phyloP scores from a whole-genome alignment of 2,113 vertebrate species.

The Theristicus caerulescens region DNA sequence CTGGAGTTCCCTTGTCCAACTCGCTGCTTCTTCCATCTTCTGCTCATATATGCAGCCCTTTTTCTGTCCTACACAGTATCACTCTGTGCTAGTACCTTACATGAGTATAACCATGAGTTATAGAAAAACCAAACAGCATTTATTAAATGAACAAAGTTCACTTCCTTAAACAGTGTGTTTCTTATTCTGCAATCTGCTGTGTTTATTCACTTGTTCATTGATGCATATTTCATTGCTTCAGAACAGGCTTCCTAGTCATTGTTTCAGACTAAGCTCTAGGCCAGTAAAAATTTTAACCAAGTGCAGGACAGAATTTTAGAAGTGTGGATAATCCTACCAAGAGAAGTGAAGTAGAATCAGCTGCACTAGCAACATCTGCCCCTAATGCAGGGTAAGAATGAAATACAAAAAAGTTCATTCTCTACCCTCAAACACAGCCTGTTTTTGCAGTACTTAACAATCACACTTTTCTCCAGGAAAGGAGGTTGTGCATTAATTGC shows the following conservation, averaged over 20 bases:
- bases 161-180: not conserved
- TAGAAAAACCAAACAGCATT: not conserved
- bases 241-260: not conserved
- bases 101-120: not conserved
- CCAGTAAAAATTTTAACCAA: not conserved
- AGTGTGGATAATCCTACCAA: not conserved
- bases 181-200: not conserved
- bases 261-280: conserved; percentile 1
- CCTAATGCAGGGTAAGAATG: not conserved
- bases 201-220: conserved; percentile 9
- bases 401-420: conserved; percentile 13
- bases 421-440: conserved; percentile 12
- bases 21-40: not conserved
- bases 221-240: conserved; percentile 3
- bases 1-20: not conserved
- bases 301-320: not conserved
- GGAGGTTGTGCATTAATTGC: conserved; percentile 30
- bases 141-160: conserved; percentile 31
- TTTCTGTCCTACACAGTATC: not conserved
- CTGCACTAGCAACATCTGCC: not conserved
- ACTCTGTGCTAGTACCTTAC: not conserved
- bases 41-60: not conserved
- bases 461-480: conserved; percentile 7
- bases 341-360: not conserved
- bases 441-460: conserved; percentile 12